These are phyloP conservation scores for Hemibagrus wyckioides DNA, from an alignment of 2,113 vertebrate genomes.

Conservation along the genomic window DNA sequence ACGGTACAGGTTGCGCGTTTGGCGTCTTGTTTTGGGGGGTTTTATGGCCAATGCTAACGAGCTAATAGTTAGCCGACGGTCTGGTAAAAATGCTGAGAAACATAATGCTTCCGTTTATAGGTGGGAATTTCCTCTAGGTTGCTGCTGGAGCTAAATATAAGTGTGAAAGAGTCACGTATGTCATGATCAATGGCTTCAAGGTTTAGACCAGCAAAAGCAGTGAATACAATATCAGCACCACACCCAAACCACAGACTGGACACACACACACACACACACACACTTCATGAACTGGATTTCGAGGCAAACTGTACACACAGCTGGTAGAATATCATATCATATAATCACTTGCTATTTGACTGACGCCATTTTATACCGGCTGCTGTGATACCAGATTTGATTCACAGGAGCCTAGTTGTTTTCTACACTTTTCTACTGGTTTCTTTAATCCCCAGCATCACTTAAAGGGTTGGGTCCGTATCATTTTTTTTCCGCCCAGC, in stretches of 20 bases:
- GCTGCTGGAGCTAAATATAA: not conserved
- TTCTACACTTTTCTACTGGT: not conserved
- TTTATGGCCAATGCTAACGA: not conserved
- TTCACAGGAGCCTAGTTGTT: not conserved
- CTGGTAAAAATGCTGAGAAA: not conserved
- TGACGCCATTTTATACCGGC: not conserved
- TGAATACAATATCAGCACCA: conserved; percentile 8
- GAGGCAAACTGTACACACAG: not conserved
- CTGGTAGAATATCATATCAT: not conserved
- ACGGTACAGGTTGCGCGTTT: not conserved
- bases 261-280: not conserved
- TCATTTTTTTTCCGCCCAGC: not conserved
- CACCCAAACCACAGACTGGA: not conserved
- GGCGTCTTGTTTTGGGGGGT: not conserved
- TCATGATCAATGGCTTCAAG: not conserved
- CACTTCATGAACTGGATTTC: not conserved
- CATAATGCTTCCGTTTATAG: not conserved
- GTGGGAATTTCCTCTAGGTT: not conserved
- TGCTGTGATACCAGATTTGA: not conserved
- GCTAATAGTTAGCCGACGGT: not conserved
- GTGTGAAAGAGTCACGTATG: not conserved
- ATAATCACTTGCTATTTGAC: not conserved
- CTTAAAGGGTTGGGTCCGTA: not conserved
- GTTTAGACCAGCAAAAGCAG: not conserved
- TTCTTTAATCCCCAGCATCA: not conserved